These are phyloP conservation scores for Glyphotaelius pellucidus DNA, from an alignment of 2,888 invertebrate genomes.

Conservation along the genomic window DNA sequence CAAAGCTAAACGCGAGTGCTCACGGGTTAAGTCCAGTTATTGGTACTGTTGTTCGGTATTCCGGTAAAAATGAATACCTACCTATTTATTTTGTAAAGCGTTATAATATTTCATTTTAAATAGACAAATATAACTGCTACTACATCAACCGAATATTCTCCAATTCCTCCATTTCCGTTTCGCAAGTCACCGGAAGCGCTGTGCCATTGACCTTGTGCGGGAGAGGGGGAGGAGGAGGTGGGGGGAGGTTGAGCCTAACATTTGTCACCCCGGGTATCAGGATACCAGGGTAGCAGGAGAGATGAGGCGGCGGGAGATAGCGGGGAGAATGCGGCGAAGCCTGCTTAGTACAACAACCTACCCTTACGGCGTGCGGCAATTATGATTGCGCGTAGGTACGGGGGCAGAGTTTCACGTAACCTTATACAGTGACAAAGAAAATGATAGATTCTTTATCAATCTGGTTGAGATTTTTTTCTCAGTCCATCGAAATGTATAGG, in stretches of 20 bases:
- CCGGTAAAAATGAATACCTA: neutral
- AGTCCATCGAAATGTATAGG: neutral
- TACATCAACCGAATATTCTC: neutral
- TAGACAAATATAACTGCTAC: neutral
- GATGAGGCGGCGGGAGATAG: neutral
- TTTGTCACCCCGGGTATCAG: slow-evolving; percentile 9
- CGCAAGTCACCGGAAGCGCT: slow-evolving; percentile 5
- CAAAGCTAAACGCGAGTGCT: too few species aligned
- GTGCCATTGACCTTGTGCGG: slow-evolving; percentile 34
- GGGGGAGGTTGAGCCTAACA: neutral
- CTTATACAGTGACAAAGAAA: neutral
- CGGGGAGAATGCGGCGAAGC: neutral
- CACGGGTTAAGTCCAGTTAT: neutral
- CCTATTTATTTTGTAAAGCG: neutral
- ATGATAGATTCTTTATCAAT: neutral
- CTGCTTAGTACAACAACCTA: slow-evolving; percentile 7
- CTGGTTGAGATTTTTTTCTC: neutral
- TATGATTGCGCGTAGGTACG: neutral
- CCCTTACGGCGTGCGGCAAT: neutral
- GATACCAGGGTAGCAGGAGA: neutral
- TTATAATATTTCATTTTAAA: neutral
- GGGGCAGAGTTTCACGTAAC: neutral
- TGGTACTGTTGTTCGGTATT: neutral
- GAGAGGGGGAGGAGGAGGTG: neutral
- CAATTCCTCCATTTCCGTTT: slow-evolving; percentile 11